Evolutionary conservation across 2,797 vertebrate genomes (phyloP).

Genomic region (Tokudaia tokunoshimensis): DNA sequence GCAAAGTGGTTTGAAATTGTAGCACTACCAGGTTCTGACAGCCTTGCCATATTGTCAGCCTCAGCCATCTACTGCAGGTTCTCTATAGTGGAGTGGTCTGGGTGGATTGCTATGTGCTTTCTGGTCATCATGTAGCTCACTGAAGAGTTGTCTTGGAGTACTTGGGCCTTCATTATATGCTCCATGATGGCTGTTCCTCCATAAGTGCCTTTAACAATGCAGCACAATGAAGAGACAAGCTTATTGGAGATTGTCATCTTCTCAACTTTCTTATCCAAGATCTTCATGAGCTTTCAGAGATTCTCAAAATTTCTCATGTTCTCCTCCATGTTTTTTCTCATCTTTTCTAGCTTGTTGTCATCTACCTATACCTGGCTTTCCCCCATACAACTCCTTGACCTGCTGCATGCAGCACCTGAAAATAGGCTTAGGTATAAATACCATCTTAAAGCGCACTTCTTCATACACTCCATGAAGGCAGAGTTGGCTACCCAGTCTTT

Average conservation of each 20-base stretch:
- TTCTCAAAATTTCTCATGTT: background rate
- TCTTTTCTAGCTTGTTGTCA: background rate
- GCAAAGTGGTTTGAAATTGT: background rate
- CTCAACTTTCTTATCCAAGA: background rate
- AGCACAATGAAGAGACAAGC: background rate
- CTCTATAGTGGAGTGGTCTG: background rate
- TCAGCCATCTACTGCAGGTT: background rate
- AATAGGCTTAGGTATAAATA: background rate
- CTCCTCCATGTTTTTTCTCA: background rate
- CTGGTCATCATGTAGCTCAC: background rate
- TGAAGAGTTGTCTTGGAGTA: background rate
- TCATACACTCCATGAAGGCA: background rate
- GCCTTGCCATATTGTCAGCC: background rate
- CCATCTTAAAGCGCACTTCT: background rate
- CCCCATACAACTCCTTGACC: background rate
- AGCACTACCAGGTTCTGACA: background rate
- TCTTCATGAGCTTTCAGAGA: background rate
- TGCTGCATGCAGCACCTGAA: background rate
- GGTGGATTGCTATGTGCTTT: background rate
- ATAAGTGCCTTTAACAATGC: background rate
- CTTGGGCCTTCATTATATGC: background rate
- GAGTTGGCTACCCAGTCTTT: background rate
- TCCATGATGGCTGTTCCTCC: background rate
- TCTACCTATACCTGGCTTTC: background rate
- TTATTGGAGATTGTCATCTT: background rate